phyloP scores from a whole-genome alignment of 2,888 invertebrate species.

The Augochlorella aurata region DNA sequence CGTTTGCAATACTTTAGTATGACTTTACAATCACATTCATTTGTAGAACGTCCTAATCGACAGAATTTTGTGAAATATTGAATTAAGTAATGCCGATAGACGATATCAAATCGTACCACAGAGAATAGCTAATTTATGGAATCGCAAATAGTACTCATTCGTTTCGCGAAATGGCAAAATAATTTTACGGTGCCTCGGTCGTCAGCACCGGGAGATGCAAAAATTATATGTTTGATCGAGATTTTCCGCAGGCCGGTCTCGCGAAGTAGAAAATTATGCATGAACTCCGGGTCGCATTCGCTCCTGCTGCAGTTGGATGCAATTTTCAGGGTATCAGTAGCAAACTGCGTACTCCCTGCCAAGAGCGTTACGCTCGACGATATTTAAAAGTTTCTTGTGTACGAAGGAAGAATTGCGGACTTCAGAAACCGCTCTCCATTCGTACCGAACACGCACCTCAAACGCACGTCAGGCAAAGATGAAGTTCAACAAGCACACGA shows the following conservation, averaged over 20 bases:
- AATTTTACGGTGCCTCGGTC: not conserved
- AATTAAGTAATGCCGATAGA: too few species aligned
- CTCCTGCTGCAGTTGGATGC: slow-evolving; percentile 4
- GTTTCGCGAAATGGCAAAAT: not conserved
- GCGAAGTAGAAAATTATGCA: slow-evolving; percentile 26
- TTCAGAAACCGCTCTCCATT: not conserved
- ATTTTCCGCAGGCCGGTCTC: not conserved
- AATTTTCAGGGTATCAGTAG: slow-evolving; percentile 35
- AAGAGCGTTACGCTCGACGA: not conserved
- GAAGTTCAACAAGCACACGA: not conserved
- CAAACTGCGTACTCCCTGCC: slow-evolving; percentile 11
- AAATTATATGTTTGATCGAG: slow-evolving; percentile 7
- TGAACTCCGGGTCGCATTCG: not conserved
- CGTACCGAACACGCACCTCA: slow-evolving; percentile 3
- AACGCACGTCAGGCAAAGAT: not conserved
- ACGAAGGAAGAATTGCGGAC: not conserved
- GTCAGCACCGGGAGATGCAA: not conserved
- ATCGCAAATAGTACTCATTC: not conserved
- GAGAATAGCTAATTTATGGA: not conserved
- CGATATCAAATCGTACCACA: too few species aligned
- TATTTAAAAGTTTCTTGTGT: slow-evolving; percentile 17
- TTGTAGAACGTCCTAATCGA: too few species aligned
- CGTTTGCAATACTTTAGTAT: too few species aligned
- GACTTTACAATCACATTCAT: too few species aligned
- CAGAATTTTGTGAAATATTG: too few species aligned